Evolutionary conservation across 2,888 invertebrate genomes (phyloP).

Genomic region (Gastrophysa polygoni): DNA sequence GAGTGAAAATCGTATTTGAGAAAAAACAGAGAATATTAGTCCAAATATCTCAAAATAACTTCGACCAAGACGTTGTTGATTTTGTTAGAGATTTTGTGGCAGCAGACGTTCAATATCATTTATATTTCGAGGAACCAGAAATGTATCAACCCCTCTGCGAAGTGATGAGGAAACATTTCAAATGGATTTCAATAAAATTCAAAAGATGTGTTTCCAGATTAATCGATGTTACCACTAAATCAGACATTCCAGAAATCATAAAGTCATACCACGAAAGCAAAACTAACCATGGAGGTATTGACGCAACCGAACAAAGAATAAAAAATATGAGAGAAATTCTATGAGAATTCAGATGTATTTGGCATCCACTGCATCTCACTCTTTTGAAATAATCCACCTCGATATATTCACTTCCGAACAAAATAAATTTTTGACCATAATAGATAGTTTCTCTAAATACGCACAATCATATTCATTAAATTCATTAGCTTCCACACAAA

Average conservation of each 20-base stretch:
- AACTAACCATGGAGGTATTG: neutral
- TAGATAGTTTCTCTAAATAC: neutral
- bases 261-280: neutral
- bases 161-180: neutral
- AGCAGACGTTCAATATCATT: neutral
- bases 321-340: neutral
- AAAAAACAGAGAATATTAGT: neutral
- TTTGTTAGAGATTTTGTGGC: neutral
- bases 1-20: neutral
- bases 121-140: neutral
- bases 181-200: neutral
- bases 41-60: neutral
- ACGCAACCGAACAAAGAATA: neutral
- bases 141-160: neutral
- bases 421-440: neutral
- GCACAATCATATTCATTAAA: neutral
- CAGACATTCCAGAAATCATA: neutral
- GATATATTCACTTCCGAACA: neutral
- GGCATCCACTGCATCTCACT: neutral
- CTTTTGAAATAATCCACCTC: neutral
- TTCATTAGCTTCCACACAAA: too few relatives aligned
- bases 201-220: neutral
- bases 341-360: neutral
- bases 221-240: neutral
- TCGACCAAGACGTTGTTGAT: neutral